These are phyloP conservation scores for Drosophila auraria DNA, from an alignment of 1,140 invertebrate species.

Conservation along the genomic window DNA sequence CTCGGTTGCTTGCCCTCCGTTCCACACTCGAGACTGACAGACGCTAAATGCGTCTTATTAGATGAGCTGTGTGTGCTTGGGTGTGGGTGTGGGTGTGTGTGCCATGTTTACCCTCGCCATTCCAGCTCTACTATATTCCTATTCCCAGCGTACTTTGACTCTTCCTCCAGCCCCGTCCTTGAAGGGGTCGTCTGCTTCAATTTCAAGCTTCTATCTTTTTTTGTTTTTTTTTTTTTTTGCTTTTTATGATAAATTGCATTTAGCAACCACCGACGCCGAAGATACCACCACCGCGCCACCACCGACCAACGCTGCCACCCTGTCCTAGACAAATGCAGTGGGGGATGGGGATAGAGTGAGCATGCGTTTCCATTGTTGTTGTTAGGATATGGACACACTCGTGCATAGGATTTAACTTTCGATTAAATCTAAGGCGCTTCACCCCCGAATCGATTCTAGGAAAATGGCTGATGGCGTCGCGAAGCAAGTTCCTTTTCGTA, in stretches of 20 bases:
- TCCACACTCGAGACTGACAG: constrained; percentile 61
- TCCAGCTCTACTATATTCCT: constrained; percentile 18
- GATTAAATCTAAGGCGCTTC: constrained; percentile 30
- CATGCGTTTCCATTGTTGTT: constrained; percentile 72
- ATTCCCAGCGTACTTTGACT: constrained; percentile 67
- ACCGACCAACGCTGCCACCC: constrained; percentile 53
- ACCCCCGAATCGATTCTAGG: constrained; percentile 29
- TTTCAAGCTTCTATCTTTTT: constrained; percentile 77
- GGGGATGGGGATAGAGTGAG: constrained; percentile 17
- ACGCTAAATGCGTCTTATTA: constrained; percentile 83
- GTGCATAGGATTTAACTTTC: constrained; percentile 68
- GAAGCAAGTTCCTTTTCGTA: neutral
- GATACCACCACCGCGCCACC: constrained; percentile 44
- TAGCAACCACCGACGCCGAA: constrained; percentile 72
- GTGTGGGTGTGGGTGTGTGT: constrained; percentile 60
- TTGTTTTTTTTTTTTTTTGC: constrained; percentile 37
- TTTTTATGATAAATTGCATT: constrained; percentile 83
- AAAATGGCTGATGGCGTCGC: constrained; percentile 53
- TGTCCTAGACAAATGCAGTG: constrained; percentile 39
- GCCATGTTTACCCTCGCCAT: constrained; percentile 68
- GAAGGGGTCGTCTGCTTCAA: constrained; percentile 64
- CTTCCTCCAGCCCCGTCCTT: constrained; percentile 21
- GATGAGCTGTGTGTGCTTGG: constrained; percentile 54
- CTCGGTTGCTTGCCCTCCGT: neutral
- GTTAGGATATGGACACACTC: constrained; percentile 64